Evolutionary conservation across 2,113 vertebrate genomes (phyloP).

Genomic region (Trachemys scripta): DNA sequence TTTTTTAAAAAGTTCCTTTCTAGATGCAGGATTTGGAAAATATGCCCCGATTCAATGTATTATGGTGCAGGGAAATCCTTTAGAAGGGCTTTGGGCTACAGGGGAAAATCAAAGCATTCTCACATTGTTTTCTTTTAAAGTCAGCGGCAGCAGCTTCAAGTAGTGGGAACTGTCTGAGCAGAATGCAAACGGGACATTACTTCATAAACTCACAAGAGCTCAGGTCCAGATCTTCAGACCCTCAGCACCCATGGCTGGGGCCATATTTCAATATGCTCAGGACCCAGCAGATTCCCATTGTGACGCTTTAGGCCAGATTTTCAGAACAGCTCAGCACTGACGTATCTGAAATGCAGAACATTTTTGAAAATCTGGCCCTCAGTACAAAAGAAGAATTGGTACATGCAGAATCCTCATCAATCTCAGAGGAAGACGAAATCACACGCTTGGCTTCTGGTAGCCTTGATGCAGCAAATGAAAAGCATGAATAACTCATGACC

Average conservation of each 20-base stretch:
- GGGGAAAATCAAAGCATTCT: background rate
- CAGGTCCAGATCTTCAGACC: rapidly evolving
- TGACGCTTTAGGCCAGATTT: no score
- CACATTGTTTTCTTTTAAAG: background rate
- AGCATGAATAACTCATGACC: background rate
- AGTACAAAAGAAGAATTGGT: background rate
- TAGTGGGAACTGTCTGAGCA: background rate
- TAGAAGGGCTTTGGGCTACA: background rate
- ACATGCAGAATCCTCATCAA: background rate
- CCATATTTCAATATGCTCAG: background rate
- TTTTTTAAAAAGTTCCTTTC: background rate
- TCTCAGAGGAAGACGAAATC: background rate
- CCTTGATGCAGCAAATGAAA: background rate
- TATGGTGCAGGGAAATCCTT: background rate
- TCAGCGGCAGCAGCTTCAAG: background rate
- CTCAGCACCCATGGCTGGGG: rapidly evolving
- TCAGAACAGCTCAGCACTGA: background rate
- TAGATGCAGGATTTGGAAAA: background rate
- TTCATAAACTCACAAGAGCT: background rate
- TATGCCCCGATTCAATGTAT: background rate
- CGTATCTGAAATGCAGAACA: background rate
- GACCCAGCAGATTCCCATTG: background rate
- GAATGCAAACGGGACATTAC: no score
- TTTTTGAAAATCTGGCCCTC: background rate
- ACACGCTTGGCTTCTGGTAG: background rate